A percentile compares a stretch with the other conserved stretches of the same genome.
phyloP scores from a whole-genome alignment of 1,140 invertebrate species.

The Brachionus manjavacas region DNA sequence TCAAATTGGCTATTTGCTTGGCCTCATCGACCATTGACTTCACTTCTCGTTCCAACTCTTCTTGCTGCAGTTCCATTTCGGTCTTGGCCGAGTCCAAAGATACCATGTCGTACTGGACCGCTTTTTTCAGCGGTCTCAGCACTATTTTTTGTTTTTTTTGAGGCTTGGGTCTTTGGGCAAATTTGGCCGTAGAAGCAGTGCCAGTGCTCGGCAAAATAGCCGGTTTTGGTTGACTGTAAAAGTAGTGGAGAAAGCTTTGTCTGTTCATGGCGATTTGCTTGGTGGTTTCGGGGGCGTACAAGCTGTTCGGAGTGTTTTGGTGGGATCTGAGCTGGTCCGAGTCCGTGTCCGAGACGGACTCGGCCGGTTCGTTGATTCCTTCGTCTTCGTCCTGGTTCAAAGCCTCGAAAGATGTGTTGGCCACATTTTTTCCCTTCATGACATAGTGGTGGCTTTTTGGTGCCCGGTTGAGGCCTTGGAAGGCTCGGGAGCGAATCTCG shows the following conservation, averaged over 20 bases:
- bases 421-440: conserved; percentile 1
- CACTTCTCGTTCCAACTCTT: conserved; percentile 15
- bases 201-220: conserved; percentile 14
- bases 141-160: conserved; percentile 14
- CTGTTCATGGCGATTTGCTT: not conserved
- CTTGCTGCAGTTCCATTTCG: not conserved
- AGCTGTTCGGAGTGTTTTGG: conserved; percentile 20
- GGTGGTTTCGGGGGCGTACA: not conserved
- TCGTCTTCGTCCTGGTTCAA: not conserved
- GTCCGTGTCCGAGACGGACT: not conserved
- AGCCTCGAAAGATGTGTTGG: not conserved
- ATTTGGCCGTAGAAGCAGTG: not conserved
- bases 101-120: not conserved
- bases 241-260: not conserved
- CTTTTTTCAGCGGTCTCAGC: conserved; percentile 2
- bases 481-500: not conserved
- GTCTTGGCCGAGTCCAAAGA: not conserved
- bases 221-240: conserved; percentile 32
- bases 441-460: not conserved
- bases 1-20: not conserved
- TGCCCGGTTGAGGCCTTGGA: not conserved
- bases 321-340: not conserved
- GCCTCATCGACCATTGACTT: conserved; percentile 7
- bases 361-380: not conserved
- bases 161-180: conserved; percentile 10